A percentile compares a stretch with the other conserved stretches of the same genome.
Conservation (phyloP, 2,797 vertebrate species). For the Semotilus atromaculatus region DNA sequence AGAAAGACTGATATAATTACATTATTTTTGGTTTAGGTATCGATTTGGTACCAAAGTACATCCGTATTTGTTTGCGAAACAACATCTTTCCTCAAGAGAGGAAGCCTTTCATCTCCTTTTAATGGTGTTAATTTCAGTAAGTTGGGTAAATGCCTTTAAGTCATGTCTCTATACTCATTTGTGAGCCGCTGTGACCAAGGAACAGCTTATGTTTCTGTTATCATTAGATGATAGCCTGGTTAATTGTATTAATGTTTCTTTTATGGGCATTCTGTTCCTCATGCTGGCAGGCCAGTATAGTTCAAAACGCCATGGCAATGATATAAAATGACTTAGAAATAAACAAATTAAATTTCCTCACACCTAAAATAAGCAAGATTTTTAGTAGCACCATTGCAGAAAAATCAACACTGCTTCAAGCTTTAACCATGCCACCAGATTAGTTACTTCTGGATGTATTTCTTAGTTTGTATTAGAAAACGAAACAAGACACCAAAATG, state of each 20-base stretch:
- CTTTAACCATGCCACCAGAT: neutral
- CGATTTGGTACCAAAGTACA: neutral
- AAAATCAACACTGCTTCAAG: no score
- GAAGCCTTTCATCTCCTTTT: neutral
- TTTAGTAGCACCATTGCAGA: neutral
- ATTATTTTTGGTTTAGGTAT: neutral
- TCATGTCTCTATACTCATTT: neutral
- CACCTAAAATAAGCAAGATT: neutral
- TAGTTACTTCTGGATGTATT: neutral
- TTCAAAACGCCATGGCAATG: neutral
- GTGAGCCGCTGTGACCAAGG: neutral
- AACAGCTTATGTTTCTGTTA: neutral
- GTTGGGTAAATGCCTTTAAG: neutral
- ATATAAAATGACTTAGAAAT: neutral
- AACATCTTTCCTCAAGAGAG: neutral
- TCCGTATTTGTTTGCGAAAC: constrained; percentile 1
- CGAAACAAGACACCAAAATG: neutral
- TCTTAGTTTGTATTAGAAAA: neutral
- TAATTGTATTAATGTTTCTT: neutral
- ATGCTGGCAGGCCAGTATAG: neutral
- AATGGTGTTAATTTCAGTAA: neutral
- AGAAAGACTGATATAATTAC: neutral
- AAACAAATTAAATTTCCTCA: neutral
- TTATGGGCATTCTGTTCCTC: neutral
- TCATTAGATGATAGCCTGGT: neutral